A percentile compares a stretch with the other conserved stretches of the same genome.
phyloP scores from a whole-genome alignment of 1,140 invertebrate species.

The Atta texana region DNA sequence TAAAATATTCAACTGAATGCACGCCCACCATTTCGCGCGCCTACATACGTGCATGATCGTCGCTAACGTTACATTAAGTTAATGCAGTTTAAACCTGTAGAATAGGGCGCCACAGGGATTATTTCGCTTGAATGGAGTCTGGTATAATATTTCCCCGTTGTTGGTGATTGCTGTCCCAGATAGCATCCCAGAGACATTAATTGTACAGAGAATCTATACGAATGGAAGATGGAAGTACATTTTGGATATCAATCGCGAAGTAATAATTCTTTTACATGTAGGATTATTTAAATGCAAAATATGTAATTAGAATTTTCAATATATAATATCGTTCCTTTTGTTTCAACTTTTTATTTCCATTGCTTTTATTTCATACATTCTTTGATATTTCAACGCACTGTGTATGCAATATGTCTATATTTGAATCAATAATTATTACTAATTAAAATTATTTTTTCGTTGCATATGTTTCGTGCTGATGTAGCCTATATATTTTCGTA shows the following conservation, averaged over 20 bases:
- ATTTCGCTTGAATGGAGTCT: conserved; percentile 59
- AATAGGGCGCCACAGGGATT: conserved; percentile 61
- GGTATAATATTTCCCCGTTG: conserved; percentile 56
- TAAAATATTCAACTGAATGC: conserved; percentile 57
- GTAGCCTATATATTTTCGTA: not conserved
- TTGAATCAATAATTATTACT: not conserved
- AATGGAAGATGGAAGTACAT: conserved; percentile 21
- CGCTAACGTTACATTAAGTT: conserved; percentile 64
- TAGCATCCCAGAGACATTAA: conserved; percentile 59
- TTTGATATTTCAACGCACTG: not conserved
- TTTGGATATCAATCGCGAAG: conserved; percentile 15
- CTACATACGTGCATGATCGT: conserved; percentile 41
- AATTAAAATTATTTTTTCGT: not conserved
- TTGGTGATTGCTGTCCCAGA: conserved; percentile 54
- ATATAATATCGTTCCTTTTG: not conserved
- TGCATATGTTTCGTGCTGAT: not conserved
- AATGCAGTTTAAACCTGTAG: conserved; percentile 63
- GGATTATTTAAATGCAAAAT: conserved; percentile 29
- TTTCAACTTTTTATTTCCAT: not conserved
- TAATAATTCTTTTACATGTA: conserved; percentile 11
- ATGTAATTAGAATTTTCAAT: not conserved
- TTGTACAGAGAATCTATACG: conserved; percentile 24
- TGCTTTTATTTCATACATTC: not conserved
- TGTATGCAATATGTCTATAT: not conserved
- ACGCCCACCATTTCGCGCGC: conserved; percentile 54